Percentiles rank a stretch among this genome's conserved stretches.
phyloP scores from a whole-genome alignment of 2,888 invertebrate species.

The Ellobium chinense region DNA sequence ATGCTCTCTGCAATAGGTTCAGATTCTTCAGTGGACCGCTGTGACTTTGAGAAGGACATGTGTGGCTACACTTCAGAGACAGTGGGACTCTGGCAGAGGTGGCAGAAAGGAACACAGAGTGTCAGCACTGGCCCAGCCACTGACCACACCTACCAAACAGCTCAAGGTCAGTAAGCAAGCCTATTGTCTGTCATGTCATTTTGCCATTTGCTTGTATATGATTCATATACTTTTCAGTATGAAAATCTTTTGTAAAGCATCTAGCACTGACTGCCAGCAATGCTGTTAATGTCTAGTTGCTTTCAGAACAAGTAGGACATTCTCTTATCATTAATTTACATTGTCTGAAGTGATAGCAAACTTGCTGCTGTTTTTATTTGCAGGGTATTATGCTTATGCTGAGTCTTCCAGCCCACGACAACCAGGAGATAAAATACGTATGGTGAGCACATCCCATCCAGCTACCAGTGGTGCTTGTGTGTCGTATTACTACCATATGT shows the following conservation, averaged over 20 bases:
- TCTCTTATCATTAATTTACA: too few relatives aligned
- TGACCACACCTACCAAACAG: conserved; percentile 68
- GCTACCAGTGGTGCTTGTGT: conserved; percentile 57
- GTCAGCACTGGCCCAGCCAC: conserved; percentile 59
- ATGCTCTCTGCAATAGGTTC: too few relatives aligned
- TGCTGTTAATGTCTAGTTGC: too few relatives aligned
- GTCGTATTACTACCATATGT: conserved; percentile 75
- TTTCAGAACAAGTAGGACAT: too few relatives aligned
- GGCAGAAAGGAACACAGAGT: conserved; percentile 58
- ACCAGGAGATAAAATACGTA: conserved; percentile 82
- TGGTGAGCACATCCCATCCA: conserved; percentile 66
- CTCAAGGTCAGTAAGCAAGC: conserved; percentile 46
- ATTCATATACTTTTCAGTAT: too few relatives aligned
- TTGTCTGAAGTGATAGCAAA: too few relatives aligned
- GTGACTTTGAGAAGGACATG: conserved; percentile 62
- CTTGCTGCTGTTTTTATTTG: too few relatives aligned
- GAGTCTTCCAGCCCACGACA: conserved; percentile 80
- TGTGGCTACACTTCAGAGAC: conserved; percentile 63
- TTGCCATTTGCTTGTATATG: background rate
- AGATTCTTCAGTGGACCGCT: conserved; percentile 38
- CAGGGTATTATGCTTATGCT: conserved; percentile 71
- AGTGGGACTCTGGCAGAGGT: conserved; percentile 56
- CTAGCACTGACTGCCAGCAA: background rate
- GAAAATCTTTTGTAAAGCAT: too few relatives aligned
- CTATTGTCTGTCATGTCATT: background rate